Conservation (phyloP, 2,113 vertebrate genomes). For the Pithys albifrons region DNA sequence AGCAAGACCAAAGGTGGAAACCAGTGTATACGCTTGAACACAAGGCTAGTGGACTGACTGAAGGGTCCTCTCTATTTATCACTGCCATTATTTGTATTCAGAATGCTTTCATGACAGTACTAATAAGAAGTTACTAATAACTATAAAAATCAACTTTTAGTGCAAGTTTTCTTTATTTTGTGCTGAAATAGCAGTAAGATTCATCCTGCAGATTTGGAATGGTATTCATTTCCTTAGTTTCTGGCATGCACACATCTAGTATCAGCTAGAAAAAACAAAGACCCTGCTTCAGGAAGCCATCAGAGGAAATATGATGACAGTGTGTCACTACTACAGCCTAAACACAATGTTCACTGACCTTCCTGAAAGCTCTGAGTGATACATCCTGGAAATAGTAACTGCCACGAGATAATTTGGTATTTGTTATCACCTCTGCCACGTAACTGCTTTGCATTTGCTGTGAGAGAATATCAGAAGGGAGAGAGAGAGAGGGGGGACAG, state of each 20-base stretch:
- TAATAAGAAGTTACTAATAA: background rate
- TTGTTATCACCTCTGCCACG: background rate
- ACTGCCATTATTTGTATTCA: no score
- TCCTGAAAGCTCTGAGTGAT: background rate
- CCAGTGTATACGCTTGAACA: background rate
- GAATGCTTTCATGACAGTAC: background rate
- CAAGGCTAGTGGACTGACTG: background rate
- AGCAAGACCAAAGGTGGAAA: background rate
- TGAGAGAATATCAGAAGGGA: background rate
- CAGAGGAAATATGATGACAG: background rate
- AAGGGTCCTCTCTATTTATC: background rate
- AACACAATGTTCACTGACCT: background rate
- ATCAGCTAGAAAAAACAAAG: background rate
- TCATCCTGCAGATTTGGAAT: background rate
- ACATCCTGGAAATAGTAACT: background rate
- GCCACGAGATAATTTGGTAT: background rate
- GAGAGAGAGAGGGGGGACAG: background rate
- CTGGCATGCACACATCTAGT: background rate
- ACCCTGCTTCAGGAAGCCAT: conserved; percentile 23
- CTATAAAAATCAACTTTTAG: background rate
- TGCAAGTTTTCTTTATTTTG: background rate
- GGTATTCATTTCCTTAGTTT: background rate
- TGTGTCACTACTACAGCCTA: background rate
- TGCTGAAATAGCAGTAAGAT: background rate
- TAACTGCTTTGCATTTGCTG: background rate